A percentile compares a stretch with the other conserved stretches of the same genome.
These are phyloP conservation scores for Pogonocichla stellata DNA, from an alignment of 2,113 vertebrate genomes.

Conservation along the genomic window DNA sequence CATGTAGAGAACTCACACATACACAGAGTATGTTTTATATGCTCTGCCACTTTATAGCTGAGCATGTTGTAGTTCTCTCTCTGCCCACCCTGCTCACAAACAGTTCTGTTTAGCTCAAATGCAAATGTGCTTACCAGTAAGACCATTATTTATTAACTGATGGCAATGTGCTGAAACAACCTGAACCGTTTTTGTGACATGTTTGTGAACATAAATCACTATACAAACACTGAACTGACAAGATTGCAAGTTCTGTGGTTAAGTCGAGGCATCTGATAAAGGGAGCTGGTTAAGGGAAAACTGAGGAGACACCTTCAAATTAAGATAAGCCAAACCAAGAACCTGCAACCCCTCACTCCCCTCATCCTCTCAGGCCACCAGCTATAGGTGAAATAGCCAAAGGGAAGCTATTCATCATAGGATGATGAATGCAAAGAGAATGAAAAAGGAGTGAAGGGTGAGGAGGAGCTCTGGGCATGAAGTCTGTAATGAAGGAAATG, in stretches of 20 bases:
- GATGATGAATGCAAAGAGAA: not conserved
- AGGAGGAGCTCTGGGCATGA: not conserved
- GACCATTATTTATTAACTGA: not conserved
- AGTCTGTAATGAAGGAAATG: not conserved
- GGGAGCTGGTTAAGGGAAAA: not conserved
- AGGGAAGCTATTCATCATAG: not conserved
- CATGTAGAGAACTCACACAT: not conserved
- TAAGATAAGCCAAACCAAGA: not conserved
- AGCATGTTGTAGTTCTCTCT: not conserved
- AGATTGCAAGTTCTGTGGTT: not conserved
- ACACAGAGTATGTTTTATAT: not conserved
- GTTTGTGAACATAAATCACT: not conserved
- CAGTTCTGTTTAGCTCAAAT: not conserved
- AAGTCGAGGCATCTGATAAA: not conserved
- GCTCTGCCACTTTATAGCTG: not conserved
- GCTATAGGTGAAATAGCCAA: not conserved
- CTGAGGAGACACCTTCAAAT: not conserved
- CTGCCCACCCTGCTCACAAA: not conserved
- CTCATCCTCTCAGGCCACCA: not conserved
- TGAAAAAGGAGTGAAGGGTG: not conserved
- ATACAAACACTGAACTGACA: not conserved
- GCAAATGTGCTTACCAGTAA: not conserved
- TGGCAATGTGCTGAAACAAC: not conserved
- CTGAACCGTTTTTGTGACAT: not conserved
- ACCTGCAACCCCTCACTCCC: not conserved